phyloP scores from a whole-genome alignment of 2,797 vertebrate species.

The Carcharodon carcharias region DNA sequence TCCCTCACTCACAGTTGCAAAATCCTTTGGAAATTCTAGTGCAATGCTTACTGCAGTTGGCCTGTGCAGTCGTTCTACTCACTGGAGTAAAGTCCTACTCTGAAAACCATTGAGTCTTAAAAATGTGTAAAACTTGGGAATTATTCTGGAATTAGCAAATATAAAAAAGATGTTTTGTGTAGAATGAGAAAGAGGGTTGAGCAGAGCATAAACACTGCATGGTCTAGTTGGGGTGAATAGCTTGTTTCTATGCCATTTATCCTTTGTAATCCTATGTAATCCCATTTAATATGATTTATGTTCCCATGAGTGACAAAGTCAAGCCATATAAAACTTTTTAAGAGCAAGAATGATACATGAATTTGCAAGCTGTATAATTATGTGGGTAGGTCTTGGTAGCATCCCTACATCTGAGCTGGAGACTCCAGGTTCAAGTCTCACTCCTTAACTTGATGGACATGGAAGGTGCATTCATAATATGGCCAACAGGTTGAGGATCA shows the following conservation, averaged over 20 bases:
- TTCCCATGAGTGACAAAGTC: neutral
- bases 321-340: neutral
- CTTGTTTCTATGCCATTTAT: neutral
- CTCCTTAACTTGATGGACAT: too few species aligned
- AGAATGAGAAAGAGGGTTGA: neutral
- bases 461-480: too few species aligned
- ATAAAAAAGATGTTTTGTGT: neutral
- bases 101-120: neutral
- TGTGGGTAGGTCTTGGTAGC: too few species aligned
- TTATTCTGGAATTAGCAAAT: neutral
- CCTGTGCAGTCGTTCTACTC: neutral
- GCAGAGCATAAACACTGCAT: neutral
- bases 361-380: neutral
- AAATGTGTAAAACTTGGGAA: neutral
- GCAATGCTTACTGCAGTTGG: neutral
- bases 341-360: neutral
- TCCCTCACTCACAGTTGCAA: neutral
- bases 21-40: neutral
- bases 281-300: neutral
- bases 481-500: too few species aligned
- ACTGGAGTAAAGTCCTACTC: neutral
- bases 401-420: too few species aligned
- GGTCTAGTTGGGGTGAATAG: neutral
- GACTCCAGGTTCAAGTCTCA: too few species aligned
- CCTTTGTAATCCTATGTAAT: neutral